Evolutionary conservation across 2,113 vertebrate genomes (phyloP), one percentile per base, ranked within the genome.

Genomic region (Lagopus leucura): DNA sequence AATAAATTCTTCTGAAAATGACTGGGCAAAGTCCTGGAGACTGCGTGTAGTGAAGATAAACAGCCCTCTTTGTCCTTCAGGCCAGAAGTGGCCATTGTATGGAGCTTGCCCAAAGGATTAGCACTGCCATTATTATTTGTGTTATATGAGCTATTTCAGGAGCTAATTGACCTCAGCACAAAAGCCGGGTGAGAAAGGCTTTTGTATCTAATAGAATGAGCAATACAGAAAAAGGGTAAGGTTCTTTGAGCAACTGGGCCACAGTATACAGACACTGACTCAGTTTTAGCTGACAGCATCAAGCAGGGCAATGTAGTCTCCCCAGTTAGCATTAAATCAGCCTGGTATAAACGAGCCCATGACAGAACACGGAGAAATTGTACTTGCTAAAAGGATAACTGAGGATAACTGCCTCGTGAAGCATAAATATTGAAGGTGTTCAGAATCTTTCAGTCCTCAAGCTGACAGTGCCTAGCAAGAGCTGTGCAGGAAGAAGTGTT

Each of bases 131-230:
- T 94, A 78, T 93, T 95, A 93, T 93, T 91, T 95, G 83, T 95
- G 87, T 92, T 95, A 95, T 94, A 97, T 88, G 78, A 97, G 92
- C 93, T 97, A 96, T 97, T 97, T 97, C 96, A 95, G 95, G 94
- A 91, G 85, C 86, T 97, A 96, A 94, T 95, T 96, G 96, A 97
- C 96, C 94, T 61, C 63, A 20, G 66, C 83, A 95, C 86, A 97
- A 97, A 96, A 96, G 95, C 69, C 13, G 81, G 93, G 92, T 96
- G 91, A 97, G 92, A 88, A 97, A 95, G 95, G 86, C 91, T 97
- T 97, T 97, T 95, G 95, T 97, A 95, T 84, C 94, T 97, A 93
- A 97, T 95, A 97, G 90, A 97, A 92, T 95, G 95, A 97, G 94
- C 90, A 94, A 93, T 67, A 89, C 77, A 96, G 95, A 78, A 92